Evolutionary conservation across 2,888 invertebrate genomes (phyloP), one percentile per base, ranked within the genome.

Genomic region (Drosophila peninsularis): DNA sequence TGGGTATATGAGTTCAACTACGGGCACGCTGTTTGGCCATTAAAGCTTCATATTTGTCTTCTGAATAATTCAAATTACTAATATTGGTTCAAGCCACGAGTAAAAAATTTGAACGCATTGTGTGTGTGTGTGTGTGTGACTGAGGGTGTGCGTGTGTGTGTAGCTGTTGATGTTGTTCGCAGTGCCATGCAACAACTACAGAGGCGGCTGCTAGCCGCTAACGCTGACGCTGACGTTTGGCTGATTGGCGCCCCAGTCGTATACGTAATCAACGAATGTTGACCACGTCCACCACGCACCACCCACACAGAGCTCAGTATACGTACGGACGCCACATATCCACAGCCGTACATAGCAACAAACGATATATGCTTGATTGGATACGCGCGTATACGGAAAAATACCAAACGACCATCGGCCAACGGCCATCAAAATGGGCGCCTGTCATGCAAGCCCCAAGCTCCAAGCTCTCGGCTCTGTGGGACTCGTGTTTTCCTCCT

Each of bases 61-160:
- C 82, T 92, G 91, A 92, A 92, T 92, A 91, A 92, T 92, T 92
- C 91, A 92, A 91, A 92, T 91, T 91, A 91, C 92, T 91, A 92
- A 92, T 92, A 92, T 92, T 92, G 91, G 91, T 91, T 90, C 86
- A 90, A 85, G 89, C 75, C 69, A 86, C 78, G 85, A 82, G 75
- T 62, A 84, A 80, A 84, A 78, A 87, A 86, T 76, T 68, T 67
- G 47, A 84, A 77, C 81, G 87, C 84, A 82, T 74, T 87, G 57
- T 65, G 17, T 41, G 19, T 14, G 21, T 50, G 24, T 52, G 57
- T 53, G 65, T 75, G 53, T 61, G 63, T 61, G 32, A 39, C 36
- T 36, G 52, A 39, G 61, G 32, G 27, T 19, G 34, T 21, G 32
- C 17, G 44, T 44, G 32, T 63, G 37, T 47, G 47, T 72, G 71